A percentile compares a stretch with the other conserved stretches of the same genome.
phyloP scores from a whole-genome alignment of 2,888 invertebrate species.

The Gasteruption jaculator region DNA sequence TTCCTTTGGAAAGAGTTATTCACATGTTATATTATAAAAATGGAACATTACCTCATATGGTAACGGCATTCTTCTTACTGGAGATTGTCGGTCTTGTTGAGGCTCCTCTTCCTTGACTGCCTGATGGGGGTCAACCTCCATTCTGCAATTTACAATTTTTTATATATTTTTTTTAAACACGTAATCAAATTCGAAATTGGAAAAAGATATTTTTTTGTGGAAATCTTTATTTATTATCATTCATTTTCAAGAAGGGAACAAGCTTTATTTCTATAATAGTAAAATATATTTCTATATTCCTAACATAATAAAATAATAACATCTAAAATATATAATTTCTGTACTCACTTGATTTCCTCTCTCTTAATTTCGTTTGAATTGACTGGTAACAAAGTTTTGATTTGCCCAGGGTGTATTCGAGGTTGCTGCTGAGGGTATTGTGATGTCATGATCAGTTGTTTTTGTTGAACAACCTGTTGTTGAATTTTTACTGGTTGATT shows the following conservation, averaged over 20 bases:
- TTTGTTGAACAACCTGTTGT: slow-evolving; percentile 37
- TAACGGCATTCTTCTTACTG: slow-evolving; percentile 41
- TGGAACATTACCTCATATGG: slow-evolving; percentile 42
- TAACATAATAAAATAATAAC: neutral
- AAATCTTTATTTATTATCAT: neutral
- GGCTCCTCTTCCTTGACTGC: slow-evolving; percentile 37
- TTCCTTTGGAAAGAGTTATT: too few species aligned
- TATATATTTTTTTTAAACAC: slow-evolving; percentile 3
- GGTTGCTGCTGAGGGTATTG: slow-evolving; percentile 34
- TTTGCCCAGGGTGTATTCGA: slow-evolving; percentile 34
- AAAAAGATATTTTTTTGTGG: too few species aligned
- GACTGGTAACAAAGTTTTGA: slow-evolving; percentile 39
- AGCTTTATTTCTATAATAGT: neutral
- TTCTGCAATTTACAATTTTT: slow-evolving; percentile 23
- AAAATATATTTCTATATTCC: neutral
- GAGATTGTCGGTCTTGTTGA: slow-evolving; percentile 33
- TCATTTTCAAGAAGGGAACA: neutral
- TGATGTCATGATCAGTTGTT: slow-evolving; percentile 32
- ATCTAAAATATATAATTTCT: slow-evolving; percentile 4
- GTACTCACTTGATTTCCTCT: slow-evolving; percentile 37
- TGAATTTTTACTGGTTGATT: slow-evolving; percentile 38
- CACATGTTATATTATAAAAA: neutral
- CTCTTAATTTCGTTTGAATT: slow-evolving; percentile 32
- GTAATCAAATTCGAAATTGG: neutral
- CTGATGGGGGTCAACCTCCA: slow-evolving; percentile 29